Evolutionary conservation across 2,888 invertebrate species (phyloP), one percentile per base, ranked within the genome.

Genomic region (Tethea ocularis): DNA sequence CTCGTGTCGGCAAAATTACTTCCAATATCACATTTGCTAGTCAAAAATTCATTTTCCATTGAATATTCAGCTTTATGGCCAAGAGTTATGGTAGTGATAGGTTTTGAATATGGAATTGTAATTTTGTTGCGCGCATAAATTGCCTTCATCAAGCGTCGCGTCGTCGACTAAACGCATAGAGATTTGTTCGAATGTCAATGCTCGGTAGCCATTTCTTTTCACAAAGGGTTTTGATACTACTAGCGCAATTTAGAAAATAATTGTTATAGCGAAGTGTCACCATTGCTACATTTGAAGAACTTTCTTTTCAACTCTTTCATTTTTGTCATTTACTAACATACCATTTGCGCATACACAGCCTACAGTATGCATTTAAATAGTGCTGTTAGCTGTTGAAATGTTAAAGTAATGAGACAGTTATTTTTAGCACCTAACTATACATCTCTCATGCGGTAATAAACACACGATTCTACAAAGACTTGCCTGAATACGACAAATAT

Each of bases 1-100:
- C 78, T 88, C 88, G 87, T 88, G 87, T 86, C 82, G 80, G 78
- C 82, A 75, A 84, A 88, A 87, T 87, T 78, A 79, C 82, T 77
- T 78, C 63, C 38, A 62, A 70, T 64, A 62, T 66, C 69, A 58
- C n/a, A 52, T 36, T 62, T 66, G 64, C 63, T 57, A 46, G 17
- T 29, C 46, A 57, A 36, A 52, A 41, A 53, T 10, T 3, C 8
- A 5, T 3, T 11, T 57, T 33, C 46, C 38, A 66, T 51, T 33
- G 33, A 54, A 82, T 60, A 71, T 58, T 72, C 33, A 59, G 41
- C 75, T 63, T 58, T 80, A 70, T 56, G 46, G 4, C 24, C 5
- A 17, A 0, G 66, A 6, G 11, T 58, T 74, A 77, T 67, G 66
- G 71, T 2, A 20, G 20, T 52, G 52, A 51, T 57, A 26, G 17